These are phyloP conservation scores for Teleiodes luculella DNA, from an alignment of 2,888 invertebrate species.

Conservation along the genomic window DNA sequence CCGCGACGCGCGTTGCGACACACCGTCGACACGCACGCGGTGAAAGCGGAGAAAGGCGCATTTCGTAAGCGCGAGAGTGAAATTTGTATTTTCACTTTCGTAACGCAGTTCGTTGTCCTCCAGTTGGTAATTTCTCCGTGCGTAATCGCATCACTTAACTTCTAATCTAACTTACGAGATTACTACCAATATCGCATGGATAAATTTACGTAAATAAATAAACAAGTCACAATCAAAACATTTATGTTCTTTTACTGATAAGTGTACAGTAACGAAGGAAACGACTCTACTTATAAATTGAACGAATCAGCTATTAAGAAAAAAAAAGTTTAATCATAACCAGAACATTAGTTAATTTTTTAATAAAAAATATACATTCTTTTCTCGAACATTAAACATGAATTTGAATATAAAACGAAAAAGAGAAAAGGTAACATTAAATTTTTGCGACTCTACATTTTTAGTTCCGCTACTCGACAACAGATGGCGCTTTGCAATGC, in stretches of 20 bases:
- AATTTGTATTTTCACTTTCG: constrained; percentile 77
- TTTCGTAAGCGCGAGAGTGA: constrained; percentile 78
- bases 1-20: constrained; percentile 72
- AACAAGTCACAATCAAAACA: background rate
- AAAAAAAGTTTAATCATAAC: too few species aligned
- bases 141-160: constrained; percentile 12
- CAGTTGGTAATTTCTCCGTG: constrained; percentile 30
- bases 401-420: too few species aligned
- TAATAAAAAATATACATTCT: too few species aligned
- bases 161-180: too few species aligned
- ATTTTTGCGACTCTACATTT: constrained; percentile 7
- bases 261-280: too few species aligned
- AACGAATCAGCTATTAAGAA: too few species aligned
- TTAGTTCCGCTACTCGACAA: constrained; percentile 51
- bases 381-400: too few species aligned
- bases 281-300: too few species aligned
- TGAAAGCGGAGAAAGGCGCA: constrained; percentile 77
- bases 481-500: constrained; percentile 52
- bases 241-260: too few species aligned
- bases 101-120: constrained; percentile 59
- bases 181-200: too few species aligned
- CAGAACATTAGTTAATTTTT: too few species aligned
- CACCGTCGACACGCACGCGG: constrained; percentile 40
- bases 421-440: background rate
- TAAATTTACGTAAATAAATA: too few species aligned